Evolutionary conservation across 37 sponge, comb jelly and placozoan genomes (phyloP), one percentile per base, ranked within the genome.

Genomic region (Chondrosia reniformis): DNA sequence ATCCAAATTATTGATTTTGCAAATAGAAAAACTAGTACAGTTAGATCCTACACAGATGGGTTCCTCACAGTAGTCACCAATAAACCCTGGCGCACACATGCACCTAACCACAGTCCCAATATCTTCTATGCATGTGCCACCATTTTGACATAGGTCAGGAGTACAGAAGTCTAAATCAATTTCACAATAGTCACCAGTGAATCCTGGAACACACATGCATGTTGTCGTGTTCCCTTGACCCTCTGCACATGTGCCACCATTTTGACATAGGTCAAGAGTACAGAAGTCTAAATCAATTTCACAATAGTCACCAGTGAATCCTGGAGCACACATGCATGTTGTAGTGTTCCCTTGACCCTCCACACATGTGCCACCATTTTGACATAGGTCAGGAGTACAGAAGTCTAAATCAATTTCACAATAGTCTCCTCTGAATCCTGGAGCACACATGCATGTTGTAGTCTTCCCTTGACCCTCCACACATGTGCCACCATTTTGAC

Each of bases 401-500:
- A 74, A 80, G 38, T 73, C 67, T 17, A 82, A 55, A 55, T 73
- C 89, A 82, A 36, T 49, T 58, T 55, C 40, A 39, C 83, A 82
- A 38, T 55, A 27, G 27, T 31, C 17, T 31, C 76, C 83, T 6
- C 76, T 82, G 67, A 71, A 91, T 33, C 87, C 87, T 17, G 42
- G 27, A 22, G 33, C 33, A 76, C 91, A 91, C 6, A 7, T 58
- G 34, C 86, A 86, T 36, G 42, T 46, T 67, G 76, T 81, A 30
- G 40, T 41, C 33, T 58, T 42, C 0, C 75, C 17, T 64, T 43
- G 46, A 27, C 76, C 77, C 56, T 91, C 92, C 32, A 72, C 54
- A 80, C 92, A 91, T 0, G 82, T 84, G 25, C 77, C 89, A 1
- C 63, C 49, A 44, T 91, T 83, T 17, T 31, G 45, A 57, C 92